Evolutionary conservation across 2,797 vertebrate species (phyloP).

Genomic region (Rhincodon typus): DNA sequence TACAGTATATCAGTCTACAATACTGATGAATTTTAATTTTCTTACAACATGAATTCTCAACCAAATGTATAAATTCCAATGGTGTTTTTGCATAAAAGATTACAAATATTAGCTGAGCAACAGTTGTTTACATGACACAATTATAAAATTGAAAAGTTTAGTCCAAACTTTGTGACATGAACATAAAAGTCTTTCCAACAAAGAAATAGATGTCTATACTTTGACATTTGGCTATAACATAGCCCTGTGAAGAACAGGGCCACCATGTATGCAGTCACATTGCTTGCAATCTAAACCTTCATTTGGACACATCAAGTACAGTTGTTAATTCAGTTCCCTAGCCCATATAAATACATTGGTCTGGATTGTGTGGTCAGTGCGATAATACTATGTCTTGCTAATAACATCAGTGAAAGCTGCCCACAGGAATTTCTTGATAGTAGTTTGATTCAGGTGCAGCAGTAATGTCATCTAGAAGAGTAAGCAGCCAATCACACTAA

Average conservation of each 20-base stretch:
- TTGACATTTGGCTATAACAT: not conserved
- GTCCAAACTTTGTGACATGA: not conserved
- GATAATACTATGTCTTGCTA: not conserved
- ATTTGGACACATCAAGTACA: not conserved
- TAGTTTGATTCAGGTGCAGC: not conserved
- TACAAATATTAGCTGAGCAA: too few relatives aligned
- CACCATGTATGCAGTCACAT: too few relatives aligned
- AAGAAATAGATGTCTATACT: not conserved
- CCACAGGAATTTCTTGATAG: not conserved
- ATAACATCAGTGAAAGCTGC: not conserved
- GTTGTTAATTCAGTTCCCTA: not conserved
- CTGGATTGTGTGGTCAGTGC: not conserved
- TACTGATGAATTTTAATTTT: not conserved
- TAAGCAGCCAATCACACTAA: not conserved
- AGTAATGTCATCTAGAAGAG: not conserved
- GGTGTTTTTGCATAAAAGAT: not conserved
- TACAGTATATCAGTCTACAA: not conserved
- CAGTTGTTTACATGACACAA: not conserved
- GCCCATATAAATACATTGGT: not conserved
- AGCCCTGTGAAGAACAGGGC: not conserved
- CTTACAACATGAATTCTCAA: not conserved
- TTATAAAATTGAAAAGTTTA: slow-evolving; percentile 10
- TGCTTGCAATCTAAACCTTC: not conserved
- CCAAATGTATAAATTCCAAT: not conserved
- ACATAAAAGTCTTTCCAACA: not conserved